Conservation (phyloP, 1,140 invertebrate species). For the Aphidius ervi region DNA sequence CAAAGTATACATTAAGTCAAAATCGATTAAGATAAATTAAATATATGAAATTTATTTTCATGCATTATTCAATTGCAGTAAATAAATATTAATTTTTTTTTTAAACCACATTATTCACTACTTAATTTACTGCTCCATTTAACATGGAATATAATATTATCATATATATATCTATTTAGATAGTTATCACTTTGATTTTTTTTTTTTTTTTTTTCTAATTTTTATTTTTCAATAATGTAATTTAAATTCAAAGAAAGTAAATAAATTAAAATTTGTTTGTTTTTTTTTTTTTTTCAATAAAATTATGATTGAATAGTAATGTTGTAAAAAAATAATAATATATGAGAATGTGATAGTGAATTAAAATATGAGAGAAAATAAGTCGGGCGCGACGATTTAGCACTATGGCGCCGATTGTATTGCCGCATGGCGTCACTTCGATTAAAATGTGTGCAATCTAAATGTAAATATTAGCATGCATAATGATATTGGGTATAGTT, state of each 20-base stretch:
- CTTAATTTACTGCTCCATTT: conserved; percentile 23
- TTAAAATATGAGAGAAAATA: conserved; percentile 19
- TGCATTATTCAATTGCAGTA: conserved; percentile 22
- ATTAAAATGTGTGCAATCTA: conserved; percentile 48
- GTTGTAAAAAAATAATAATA: conserved; percentile 15
- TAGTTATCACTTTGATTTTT: not conserved
- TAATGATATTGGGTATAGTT: conserved; percentile 39
- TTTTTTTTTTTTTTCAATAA: not conserved
- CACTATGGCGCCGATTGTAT: conserved; percentile 49
- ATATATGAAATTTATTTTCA: too few relatives aligned
- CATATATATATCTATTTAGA: not conserved
- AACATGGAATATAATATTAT: conserved; percentile 7
- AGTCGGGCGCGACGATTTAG: conserved; percentile 45
- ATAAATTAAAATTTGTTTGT: not conserved
- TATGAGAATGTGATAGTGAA: conserved; percentile 6
- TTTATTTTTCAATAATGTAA: not conserved
- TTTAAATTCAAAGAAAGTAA: not conserved
- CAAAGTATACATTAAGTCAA: not conserved
- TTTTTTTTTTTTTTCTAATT: not conserved
- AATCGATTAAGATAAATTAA: too few relatives aligned
- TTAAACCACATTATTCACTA: too few relatives aligned
- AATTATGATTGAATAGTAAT: conserved; percentile 3
- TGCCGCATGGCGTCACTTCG: conserved; percentile 49
- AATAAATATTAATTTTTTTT: conserved; percentile 18
- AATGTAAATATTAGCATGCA: conserved; percentile 52